Evolutionary conservation across 2,797 vertebrate genomes (phyloP), one percentile per base, ranked within the genome.

Genomic region (Sebastes jordani): DNA sequence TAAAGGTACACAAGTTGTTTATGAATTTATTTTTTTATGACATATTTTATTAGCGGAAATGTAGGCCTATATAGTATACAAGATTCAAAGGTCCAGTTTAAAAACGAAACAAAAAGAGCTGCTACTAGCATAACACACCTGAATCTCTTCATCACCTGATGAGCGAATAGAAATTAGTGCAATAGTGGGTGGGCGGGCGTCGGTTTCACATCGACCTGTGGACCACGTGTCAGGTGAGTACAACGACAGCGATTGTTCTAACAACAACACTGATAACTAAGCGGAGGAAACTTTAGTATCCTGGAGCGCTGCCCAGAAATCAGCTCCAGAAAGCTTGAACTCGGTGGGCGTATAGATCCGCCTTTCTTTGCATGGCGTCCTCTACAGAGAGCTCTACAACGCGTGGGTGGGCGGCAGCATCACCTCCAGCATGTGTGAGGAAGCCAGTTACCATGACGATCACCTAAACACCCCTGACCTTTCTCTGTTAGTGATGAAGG

Each of bases 391-490:
- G 67, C 61, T 70, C 65, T 70, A 65, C 38, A 58, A 29, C 13
- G 68, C 64, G 91, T 92, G 83, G 88, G 88, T 69, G 83, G 87
- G 88, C 71, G 61, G 89, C 64, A 7, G 62, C 63, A 76, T 71
- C 46, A 3, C 54, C 66, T 72, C 61, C 78, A 58, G 69, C 73
- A 81, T 83, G 75, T 73, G 80, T 55, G 36, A 81, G 58, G 66
- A 75, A 77, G 61, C 30, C 74, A 59, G 87, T 76, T 86, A 20
- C 86, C 78, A 89, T 89, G 89, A 88, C 86, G 91, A 92, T 91
- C 62, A 86, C 79, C 66, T 76, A 74, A 80, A 84, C 71, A 74
- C 74, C 60, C 52, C 54, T 69, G 81, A 88, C 84, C 88, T 84
- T 68, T 68, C 59, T 68, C 16, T 23, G 58, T 66, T 18, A 64